These are phyloP conservation scores for Orestias chungarensis DNA, from an alignment of 2,797 vertebrate species.

Conservation along the genomic window DNA sequence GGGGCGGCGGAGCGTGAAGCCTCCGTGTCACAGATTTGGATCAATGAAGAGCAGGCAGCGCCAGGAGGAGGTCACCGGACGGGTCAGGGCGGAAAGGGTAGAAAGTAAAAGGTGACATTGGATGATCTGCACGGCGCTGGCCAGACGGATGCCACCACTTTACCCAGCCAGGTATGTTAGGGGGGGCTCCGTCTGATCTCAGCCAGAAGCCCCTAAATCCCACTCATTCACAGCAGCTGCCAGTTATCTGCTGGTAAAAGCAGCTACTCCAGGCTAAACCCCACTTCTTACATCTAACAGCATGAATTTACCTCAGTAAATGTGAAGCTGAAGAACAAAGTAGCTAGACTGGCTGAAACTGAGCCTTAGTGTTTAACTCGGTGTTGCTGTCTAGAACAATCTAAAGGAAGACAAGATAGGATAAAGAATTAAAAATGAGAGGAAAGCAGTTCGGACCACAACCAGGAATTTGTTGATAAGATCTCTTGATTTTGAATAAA, in stretches of 20 bases:
- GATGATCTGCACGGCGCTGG: slow-evolving; percentile 13
- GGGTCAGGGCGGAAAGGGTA: neutral
- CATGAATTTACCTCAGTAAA: neutral
- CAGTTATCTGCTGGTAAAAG: slow-evolving; percentile 33
- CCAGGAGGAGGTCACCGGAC: slow-evolving; percentile 43
- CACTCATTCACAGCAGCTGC: slow-evolving; percentile 29
- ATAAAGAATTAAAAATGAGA: too few relatives aligned
- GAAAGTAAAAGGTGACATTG: slow-evolving; percentile 53
- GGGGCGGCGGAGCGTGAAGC: slow-evolving; percentile 42
- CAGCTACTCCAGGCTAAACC: slow-evolving; percentile 20
- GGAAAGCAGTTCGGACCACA: too few relatives aligned
- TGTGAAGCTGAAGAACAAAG: neutral
- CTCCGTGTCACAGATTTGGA: slow-evolving; percentile 34
- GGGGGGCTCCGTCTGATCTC: slow-evolving; percentile 20
- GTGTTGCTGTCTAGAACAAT: too few relatives aligned
- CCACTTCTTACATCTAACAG: slow-evolving; percentile 21
- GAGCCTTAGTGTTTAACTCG: too few relatives aligned
- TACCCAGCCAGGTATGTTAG: slow-evolving; percentile 33
- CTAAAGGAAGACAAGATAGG: neutral
- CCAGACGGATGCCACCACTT: slow-evolving; percentile 51
- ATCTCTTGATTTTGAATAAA: too few relatives aligned
- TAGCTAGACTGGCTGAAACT: too few relatives aligned
- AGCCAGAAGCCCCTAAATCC: slow-evolving; percentile 22
- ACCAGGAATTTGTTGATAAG: neutral
- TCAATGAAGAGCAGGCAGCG: slow-evolving; percentile 32